These are phyloP conservation scores for Crenichthys baileyi DNA, from an alignment of 2,797 vertebrate genomes.

Conservation along the genomic window DNA sequence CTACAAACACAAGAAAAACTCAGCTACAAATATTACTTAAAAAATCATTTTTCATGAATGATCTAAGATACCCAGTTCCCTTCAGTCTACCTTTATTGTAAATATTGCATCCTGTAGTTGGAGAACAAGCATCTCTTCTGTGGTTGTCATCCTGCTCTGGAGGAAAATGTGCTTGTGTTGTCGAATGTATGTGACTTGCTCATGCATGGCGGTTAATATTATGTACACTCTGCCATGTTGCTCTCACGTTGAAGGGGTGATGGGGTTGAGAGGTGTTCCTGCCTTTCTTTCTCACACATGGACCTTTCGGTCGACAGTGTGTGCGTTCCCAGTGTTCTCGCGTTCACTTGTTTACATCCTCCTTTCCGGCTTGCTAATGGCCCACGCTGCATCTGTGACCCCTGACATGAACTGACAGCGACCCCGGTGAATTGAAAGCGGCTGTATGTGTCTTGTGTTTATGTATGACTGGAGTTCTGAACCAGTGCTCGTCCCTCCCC, in stretches of 20 bases:
- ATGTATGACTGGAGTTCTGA: slow-evolving; percentile 28
- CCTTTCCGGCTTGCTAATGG: slow-evolving; percentile 39
- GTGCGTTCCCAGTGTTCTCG: slow-evolving; percentile 17
- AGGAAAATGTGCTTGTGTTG: slow-evolving; percentile 4
- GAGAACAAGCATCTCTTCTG: neutral
- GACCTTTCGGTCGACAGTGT: slow-evolving; percentile 1
- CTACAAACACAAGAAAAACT: too few relatives aligned
- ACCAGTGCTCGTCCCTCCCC: slow-evolving; percentile 9
- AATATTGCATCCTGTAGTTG: too few relatives aligned
- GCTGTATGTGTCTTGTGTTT: slow-evolving; percentile 41
- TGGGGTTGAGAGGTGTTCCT: slow-evolving; percentile 21
- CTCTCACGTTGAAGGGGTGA: slow-evolving; percentile 38
- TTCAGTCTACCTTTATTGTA: too few relatives aligned
- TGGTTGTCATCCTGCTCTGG: slow-evolving; percentile 21
- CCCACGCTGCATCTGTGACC: slow-evolving; percentile 31
- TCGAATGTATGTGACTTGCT: slow-evolving; percentile 9
- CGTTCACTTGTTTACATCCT: slow-evolving; percentile 52
- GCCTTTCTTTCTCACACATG: slow-evolving; percentile 22
- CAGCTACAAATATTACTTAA: too few relatives aligned
- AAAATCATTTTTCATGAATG: neutral
- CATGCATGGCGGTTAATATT: slow-evolving; percentile 27
- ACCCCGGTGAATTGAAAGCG: slow-evolving; percentile 37
- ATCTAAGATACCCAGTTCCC: neutral
- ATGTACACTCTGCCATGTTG: slow-evolving; percentile 25
- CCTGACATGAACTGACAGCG: slow-evolving; percentile 18